Conservation (phyloP, 2,797 vertebrate species). For the Catostomus latipinnis region DNA sequence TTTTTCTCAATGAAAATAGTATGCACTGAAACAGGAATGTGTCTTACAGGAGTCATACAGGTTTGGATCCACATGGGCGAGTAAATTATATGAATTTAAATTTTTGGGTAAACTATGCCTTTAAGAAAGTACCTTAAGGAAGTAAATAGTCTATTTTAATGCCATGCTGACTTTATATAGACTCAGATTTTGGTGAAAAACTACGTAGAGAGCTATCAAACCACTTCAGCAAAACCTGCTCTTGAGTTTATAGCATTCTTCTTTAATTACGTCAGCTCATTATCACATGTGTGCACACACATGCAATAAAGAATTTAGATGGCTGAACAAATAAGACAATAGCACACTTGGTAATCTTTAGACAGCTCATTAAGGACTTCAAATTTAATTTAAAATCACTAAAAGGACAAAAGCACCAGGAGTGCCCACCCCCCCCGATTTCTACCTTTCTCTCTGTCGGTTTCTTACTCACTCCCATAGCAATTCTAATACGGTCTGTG, state of each 20-base stretch:
- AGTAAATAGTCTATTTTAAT: too few relatives aligned
- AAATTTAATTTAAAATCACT: constrained; percentile 53
- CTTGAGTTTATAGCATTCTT: not conserved
- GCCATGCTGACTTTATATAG: too few relatives aligned
- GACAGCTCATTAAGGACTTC: constrained; percentile 53
- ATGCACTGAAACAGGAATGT: too few relatives aligned
- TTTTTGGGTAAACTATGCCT: too few relatives aligned
- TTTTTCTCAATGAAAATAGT: too few relatives aligned
- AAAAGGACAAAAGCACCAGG: constrained; percentile 36
- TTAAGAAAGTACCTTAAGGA: too few relatives aligned
- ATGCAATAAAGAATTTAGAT: constrained; percentile 32
- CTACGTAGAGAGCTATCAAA: constrained; percentile 8
- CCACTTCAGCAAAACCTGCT: not conserved
- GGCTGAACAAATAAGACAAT: constrained; percentile 52
- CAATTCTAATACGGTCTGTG: constrained; percentile 35
- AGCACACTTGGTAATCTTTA: constrained; percentile 43
- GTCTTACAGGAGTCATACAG: too few relatives aligned
- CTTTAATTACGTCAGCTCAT: constrained; percentile 47
- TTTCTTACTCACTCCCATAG: constrained; percentile 45
- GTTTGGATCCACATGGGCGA: too few relatives aligned
- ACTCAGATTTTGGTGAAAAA: not conserved
- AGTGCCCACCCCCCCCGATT: constrained; percentile 41
- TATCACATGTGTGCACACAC: constrained; percentile 34
- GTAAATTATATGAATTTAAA: too few relatives aligned
- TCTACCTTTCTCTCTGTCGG: constrained; percentile 5